phyloP scores from a whole-genome alignment of 2,797 vertebrate genomes.

The Limosa lapponica region DNA sequence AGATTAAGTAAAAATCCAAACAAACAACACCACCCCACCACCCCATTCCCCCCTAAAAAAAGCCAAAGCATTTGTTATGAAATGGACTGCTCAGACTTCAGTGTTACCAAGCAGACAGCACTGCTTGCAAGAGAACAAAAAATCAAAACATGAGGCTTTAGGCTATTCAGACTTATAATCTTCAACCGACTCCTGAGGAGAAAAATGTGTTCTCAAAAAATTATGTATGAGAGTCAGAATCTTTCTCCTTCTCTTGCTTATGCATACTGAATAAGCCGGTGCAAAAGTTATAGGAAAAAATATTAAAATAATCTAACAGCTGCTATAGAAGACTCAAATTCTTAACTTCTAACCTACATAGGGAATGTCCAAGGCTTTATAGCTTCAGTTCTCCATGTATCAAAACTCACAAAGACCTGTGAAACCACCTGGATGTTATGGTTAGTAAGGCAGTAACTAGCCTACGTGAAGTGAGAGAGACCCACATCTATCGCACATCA shows the following conservation, averaged over 20 bases:
- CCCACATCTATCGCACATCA: background rate
- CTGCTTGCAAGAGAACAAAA: background rate
- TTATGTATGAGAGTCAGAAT: background rate
- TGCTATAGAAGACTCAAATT: background rate
- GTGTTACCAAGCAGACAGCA: background rate
- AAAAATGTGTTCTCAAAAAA: background rate
- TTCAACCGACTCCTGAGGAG: background rate
- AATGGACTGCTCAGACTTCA: background rate
- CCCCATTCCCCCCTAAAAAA: accelerated
- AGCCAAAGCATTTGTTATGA: background rate
- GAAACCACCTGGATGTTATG: background rate
- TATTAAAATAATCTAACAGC: background rate
- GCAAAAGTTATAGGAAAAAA: background rate
- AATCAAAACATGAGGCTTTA: background rate
- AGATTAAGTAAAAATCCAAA: background rate
- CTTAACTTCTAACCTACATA: background rate
- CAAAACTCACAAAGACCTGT: background rate
- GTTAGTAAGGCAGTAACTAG: background rate
- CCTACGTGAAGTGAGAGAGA: accelerated
- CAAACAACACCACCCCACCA: background rate
- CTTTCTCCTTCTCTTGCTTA: background rate
- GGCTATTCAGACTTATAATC: background rate
- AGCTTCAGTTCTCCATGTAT: background rate
- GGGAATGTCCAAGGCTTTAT: background rate
- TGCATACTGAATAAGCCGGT: background rate